These are phyloP conservation scores for Apus apus DNA, from an alignment of 2,113 vertebrate genomes.

Conservation along the genomic window DNA sequence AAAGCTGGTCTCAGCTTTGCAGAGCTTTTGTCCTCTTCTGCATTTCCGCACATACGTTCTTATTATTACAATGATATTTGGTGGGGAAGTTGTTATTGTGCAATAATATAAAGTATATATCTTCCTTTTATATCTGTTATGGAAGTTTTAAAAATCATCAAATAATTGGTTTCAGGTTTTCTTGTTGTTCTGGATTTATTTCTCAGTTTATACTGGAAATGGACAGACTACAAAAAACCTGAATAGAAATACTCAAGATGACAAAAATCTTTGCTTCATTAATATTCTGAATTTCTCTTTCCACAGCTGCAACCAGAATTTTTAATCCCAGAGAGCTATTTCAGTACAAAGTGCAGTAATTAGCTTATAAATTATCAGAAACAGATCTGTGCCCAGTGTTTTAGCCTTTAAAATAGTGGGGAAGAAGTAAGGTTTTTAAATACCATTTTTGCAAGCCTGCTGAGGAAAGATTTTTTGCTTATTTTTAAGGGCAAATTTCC, in stretches of 20 bases:
- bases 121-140: background rate
- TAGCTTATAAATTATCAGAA: conserved; percentile 56
- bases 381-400: background rate
- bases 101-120: background rate
- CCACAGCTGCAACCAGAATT: conserved; percentile 57
- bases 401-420: conserved; percentile 10
- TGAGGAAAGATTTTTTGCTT: conserved; percentile 24
- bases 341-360: conserved; percentile 56
- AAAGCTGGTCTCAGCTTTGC: background rate
- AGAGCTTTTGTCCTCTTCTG: background rate
- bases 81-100: background rate
- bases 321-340: conserved; percentile 59
- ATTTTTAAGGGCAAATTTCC: conserved; percentile 50
- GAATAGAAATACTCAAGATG: background rate
- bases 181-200: background rate
- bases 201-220: background rate
- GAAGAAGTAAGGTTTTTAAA: background rate
- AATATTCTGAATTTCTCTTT: conserved; percentile 58
- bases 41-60: background rate
- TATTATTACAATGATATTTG: background rate
- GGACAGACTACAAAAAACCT: background rate
- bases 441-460: conserved; percentile 27
- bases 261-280: conserved; percentile 44
- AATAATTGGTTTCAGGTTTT: background rate
- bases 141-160: background rate